These are phyloP conservation scores for Phalacrocorax pelagicus DNA, from an alignment of 2,113 vertebrate species.

Conservation along the genomic window DNA sequence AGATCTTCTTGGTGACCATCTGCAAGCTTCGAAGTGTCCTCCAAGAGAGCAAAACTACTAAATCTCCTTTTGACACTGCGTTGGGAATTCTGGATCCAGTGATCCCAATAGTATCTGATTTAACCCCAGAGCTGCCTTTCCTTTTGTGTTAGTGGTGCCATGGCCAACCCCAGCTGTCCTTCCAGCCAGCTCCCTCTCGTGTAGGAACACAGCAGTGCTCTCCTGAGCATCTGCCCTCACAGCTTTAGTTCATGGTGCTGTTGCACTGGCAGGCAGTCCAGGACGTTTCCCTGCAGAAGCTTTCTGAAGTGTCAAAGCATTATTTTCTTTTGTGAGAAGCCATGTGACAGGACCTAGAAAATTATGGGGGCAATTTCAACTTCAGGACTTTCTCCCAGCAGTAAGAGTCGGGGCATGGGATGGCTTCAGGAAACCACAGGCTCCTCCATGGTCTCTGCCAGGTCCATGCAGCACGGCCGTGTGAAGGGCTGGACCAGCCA, in stretches of 20 bases:
- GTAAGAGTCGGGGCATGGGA: too few species aligned
- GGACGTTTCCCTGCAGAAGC: neutral
- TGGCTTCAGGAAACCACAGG: neutral
- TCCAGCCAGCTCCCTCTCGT: neutral
- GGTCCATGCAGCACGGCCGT: accelerated
- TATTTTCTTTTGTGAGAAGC: neutral
- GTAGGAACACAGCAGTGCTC: neutral
- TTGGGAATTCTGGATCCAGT: neutral
- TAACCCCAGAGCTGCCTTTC: neutral
- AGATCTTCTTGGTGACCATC: neutral
- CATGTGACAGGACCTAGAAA: neutral
- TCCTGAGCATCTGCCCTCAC: neutral
- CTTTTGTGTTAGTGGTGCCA: neutral
- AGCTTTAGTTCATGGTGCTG: neutral
- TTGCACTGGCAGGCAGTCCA: neutral
- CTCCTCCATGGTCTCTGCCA: neutral
- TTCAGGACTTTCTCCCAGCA: neutral
- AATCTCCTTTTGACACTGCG: neutral
- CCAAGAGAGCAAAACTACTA: neutral
- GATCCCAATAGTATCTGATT: neutral
- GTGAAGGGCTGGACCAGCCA: neutral
- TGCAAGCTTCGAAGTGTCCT: neutral
- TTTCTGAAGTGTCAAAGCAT: neutral
- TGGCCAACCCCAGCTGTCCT: neutral
- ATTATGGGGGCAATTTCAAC: neutral